Evolutionary conservation across 1,140 invertebrate genomes (phyloP).

Genomic region (Amyelois transitella): DNA sequence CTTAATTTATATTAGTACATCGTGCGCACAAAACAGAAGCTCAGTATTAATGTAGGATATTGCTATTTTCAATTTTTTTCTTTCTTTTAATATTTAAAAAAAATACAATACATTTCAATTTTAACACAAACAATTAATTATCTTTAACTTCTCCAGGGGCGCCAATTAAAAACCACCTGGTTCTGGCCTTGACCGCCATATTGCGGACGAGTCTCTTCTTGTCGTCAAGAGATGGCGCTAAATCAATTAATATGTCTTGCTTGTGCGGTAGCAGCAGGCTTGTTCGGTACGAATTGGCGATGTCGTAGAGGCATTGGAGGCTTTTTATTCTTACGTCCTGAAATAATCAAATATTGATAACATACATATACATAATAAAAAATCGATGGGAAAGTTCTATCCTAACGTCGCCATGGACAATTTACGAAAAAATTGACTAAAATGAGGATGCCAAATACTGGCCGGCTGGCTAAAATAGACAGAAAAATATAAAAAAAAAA

Average conservation of each 20-base stretch:
- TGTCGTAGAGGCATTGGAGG: slow-evolving; percentile 77
- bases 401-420: no score
- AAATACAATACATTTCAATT: not conserved
- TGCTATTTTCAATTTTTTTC: no score
- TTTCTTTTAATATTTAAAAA: no score
- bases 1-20: no score
- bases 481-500: no score
- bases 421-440: no score
- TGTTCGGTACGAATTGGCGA: slow-evolving; percentile 76
- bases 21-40: no score
- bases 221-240: slow-evolving; percentile 83
- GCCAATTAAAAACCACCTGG: slow-evolving; percentile 83
- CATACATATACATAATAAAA: no score
- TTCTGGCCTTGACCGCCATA: slow-evolving; percentile 81
- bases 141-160: slow-evolving; percentile 70
- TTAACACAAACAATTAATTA: slow-evolving; percentile 19
- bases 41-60: no score
- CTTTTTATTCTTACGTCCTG: slow-evolving; percentile 82
- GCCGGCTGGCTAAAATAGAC: no score
- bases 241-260: slow-evolving; percentile 76
- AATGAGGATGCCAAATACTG: no score
- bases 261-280: slow-evolving; percentile 77
- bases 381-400: no score
- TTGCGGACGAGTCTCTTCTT: slow-evolving; percentile 86
- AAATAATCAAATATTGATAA: slow-evolving; percentile 37